Conservation (phyloP, 2,888 invertebrate genomes). For the Hyppa rectilinea region DNA sequence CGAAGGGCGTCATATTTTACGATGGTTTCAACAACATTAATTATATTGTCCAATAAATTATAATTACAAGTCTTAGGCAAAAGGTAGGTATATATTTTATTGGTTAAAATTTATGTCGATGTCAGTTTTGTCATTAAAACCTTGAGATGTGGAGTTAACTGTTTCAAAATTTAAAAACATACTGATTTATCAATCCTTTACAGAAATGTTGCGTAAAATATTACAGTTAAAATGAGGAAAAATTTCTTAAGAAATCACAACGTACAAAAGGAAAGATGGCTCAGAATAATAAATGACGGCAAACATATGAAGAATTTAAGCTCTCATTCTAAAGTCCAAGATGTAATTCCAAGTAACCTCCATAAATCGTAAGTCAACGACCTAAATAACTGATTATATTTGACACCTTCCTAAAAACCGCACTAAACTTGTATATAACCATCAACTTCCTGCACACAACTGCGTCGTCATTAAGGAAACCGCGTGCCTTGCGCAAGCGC, state of each 20-base stretch:
- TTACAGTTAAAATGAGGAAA: not conserved
- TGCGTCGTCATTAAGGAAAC: constrained; percentile 71
- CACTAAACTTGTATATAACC: constrained; percentile 8
- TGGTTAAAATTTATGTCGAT: not conserved
- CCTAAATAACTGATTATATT: not conserved
- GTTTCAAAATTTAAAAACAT: constrained; percentile 21
- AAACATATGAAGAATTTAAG: too few relatives aligned
- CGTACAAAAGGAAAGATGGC: too few relatives aligned
- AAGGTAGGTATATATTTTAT: not conserved
- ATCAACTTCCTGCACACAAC: constrained; percentile 69
- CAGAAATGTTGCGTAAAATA: too few relatives aligned
- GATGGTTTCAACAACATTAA: constrained; percentile 1
- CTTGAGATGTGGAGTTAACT: constrained; percentile 23
- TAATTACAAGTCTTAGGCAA: constrained; percentile 13
- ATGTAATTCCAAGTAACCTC: too few relatives aligned
- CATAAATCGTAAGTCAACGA: not conserved
- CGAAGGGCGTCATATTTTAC: constrained; percentile 16
- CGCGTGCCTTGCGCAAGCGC: constrained; percentile 71
- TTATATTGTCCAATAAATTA: constrained; percentile 18
- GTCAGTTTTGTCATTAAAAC: constrained; percentile 30
- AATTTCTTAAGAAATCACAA: too few relatives aligned
- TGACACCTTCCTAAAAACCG: constrained; percentile 20
- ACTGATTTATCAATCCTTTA: constrained; percentile 1
- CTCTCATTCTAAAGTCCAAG: not conserved
- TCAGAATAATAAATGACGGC: too few relatives aligned